Evolutionary conservation across 2,797 vertebrate genomes (phyloP).

Genomic region (Myiothlypis coronata): DNA sequence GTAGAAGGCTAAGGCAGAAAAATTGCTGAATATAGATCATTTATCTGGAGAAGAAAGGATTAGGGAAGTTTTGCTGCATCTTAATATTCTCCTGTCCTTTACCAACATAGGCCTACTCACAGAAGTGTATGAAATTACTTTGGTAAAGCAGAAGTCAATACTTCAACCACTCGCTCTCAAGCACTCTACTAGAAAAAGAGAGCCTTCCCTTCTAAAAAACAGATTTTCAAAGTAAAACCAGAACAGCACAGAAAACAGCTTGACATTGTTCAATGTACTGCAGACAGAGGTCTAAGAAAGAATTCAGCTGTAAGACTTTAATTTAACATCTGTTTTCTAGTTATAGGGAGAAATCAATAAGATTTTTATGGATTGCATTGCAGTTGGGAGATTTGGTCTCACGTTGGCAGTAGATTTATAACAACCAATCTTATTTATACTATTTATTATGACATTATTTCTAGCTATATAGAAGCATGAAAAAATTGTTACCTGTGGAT

Average conservation of each 20-base stretch:
- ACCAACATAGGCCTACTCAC: not conserved
- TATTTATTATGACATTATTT: constrained; percentile 1
- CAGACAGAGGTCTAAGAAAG: not conserved
- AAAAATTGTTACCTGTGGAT: not conserved
- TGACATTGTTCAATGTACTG: not conserved
- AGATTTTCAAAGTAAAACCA: not conserved
- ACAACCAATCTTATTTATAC: not conserved
- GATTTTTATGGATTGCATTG: constrained; percentile 12
- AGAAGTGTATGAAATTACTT: not conserved
- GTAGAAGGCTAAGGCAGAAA: not conserved
- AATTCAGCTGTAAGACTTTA: not conserved
- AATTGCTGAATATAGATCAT: not conserved
- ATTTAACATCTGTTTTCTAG: not conserved
- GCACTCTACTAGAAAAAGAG: not conserved
- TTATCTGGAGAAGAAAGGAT: not conserved
- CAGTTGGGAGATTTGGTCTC: not conserved
- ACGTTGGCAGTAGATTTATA: not conserved
- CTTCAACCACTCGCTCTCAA: not conserved
- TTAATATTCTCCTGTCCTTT: not conserved
- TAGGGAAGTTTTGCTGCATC: not conserved
- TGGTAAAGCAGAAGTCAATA: not conserved
- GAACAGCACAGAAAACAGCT: not conserved
- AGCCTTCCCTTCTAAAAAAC: not conserved
- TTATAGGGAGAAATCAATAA: not conserved
- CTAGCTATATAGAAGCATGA: not conserved